These are phyloP conservation scores for Atta cephalotes DNA, from an alignment of 1,140 invertebrate genomes.

Conservation along the genomic window DNA sequence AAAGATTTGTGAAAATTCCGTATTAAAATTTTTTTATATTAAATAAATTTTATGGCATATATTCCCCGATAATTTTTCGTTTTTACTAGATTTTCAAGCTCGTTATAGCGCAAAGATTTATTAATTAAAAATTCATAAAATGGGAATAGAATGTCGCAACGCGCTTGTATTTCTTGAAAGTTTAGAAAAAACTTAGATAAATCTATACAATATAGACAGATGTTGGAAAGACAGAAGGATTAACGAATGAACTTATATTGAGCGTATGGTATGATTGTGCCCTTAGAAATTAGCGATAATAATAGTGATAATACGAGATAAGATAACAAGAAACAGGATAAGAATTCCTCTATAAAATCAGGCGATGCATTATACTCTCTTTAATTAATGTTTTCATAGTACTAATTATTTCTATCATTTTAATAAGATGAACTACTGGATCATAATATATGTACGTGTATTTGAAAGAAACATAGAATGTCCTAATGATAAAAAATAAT, in stretches of 20 bases:
- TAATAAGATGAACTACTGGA: neutral
- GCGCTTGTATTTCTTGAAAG: slow-evolving; percentile 61
- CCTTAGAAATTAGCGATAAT: slow-evolving; percentile 54
- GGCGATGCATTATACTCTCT: slow-evolving; percentile 33
- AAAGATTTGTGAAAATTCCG: slow-evolving; percentile 9
- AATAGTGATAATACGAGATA: slow-evolving; percentile 32
- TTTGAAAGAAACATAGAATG: neutral
- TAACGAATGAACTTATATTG: slow-evolving; percentile 33
- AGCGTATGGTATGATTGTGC: slow-evolving; percentile 50
- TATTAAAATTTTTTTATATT: slow-evolving; percentile 26
- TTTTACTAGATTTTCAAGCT: slow-evolving; percentile 41
- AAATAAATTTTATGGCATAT: slow-evolving; percentile 30
- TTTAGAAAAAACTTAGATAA: slow-evolving; percentile 53
- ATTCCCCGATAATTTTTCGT: slow-evolving; percentile 6
- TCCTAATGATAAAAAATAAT: neutral
- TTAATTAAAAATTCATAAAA: slow-evolving; percentile 36
- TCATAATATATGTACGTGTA: too few relatives aligned
- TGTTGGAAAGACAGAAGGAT: slow-evolving; percentile 30
- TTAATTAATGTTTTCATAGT: neutral
- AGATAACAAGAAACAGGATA: slow-evolving; percentile 40
- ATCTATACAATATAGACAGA: slow-evolving; percentile 55
- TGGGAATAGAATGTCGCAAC: slow-evolving; percentile 34
- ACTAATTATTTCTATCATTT: slow-evolving; percentile 9
- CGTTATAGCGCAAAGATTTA: slow-evolving; percentile 28
- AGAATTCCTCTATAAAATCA: slow-evolving; percentile 47